Evolutionary conservation across 2,797 vertebrate species (phyloP).

Genomic region (Cossypha caffra): DNA sequence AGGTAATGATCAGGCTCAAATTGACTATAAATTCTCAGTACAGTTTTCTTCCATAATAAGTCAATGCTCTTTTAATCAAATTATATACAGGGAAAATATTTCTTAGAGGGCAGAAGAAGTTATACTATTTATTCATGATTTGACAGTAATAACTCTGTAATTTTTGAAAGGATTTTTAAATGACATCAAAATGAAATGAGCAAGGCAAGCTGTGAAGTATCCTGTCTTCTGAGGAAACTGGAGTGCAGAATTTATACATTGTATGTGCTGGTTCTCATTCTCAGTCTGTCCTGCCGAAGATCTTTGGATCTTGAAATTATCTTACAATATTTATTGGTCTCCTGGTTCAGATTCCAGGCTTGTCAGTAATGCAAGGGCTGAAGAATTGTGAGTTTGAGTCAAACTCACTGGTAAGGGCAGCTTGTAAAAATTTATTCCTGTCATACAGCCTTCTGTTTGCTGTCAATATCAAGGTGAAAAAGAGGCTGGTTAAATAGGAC

Average conservation of each 20-base stretch:
- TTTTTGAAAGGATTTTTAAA: background rate
- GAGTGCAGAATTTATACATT: background rate
- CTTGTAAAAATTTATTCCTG: background rate
- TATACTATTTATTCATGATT: background rate
- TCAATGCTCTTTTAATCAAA: background rate
- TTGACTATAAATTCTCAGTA: background rate
- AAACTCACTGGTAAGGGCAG: background rate
- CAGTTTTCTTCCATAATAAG: background rate
- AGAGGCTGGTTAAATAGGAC: background rate
- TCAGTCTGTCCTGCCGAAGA: background rate
- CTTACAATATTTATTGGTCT: background rate
- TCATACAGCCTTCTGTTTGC: background rate
- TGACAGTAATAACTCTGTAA: background rate
- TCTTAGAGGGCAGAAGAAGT: background rate
- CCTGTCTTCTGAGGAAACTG: background rate
- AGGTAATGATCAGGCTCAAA: background rate
- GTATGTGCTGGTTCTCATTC: background rate
- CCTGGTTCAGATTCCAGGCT: background rate
- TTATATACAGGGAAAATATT: background rate
- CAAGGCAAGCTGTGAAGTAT: background rate
- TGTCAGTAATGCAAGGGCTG: background rate
- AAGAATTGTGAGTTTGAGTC: background rate
- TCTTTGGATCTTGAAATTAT: background rate
- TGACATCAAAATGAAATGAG: background rate
- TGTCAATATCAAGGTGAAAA: background rate